Evolutionary conservation across 2,888 invertebrate species (phyloP).

Genomic region (Eristalis arbustorum): DNA sequence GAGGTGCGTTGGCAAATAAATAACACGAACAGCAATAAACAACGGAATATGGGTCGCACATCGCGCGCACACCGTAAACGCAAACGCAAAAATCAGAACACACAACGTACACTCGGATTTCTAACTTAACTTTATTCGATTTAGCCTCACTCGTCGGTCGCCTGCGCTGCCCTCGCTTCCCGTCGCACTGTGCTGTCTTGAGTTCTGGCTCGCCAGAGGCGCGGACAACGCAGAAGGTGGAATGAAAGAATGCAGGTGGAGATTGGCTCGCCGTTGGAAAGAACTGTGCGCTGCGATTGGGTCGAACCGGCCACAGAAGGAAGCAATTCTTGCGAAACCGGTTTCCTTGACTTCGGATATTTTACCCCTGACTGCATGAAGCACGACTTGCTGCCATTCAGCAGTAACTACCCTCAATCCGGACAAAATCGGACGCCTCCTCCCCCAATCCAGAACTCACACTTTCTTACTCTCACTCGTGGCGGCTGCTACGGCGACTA

Average conservation of each 20-base stretch:
- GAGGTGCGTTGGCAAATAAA: slow-evolving; percentile 49
- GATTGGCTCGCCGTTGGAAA: not conserved
- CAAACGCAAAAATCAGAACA: slow-evolving; percentile 52
- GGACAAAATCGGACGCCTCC: not conserved
- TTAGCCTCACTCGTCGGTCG: not conserved
- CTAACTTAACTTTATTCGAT: slow-evolving; percentile 38
- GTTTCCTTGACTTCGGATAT: slow-evolving; percentile 36
- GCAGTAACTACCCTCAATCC: not conserved
- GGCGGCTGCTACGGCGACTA: not conserved
- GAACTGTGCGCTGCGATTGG: slow-evolving; percentile 4
- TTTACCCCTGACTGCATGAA: slow-evolving; percentile 6
- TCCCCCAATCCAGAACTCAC: slow-evolving; percentile 14
- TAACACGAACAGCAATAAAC: slow-evolving; percentile 28
- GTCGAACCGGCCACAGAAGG: slow-evolving; percentile 35
- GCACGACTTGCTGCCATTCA: not conserved
- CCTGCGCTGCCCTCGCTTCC: not conserved
- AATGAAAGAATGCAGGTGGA: slow-evolving; percentile 49
- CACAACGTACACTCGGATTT: slow-evolving; percentile 30
- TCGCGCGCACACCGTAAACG: slow-evolving; percentile 10
- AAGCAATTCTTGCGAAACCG: slow-evolving; percentile 61
- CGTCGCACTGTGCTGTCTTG: not conserved
- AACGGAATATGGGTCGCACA: slow-evolving; percentile 59
- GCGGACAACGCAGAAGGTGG: not conserved
- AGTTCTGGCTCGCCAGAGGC: not conserved
- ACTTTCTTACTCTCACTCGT: slow-evolving; percentile 35